A percentile compares a stretch with the other conserved stretches of the same genome.
Conservation (phyloP, 2,888 invertebrate species). For the Sphaerophoria rueppellii region DNA sequence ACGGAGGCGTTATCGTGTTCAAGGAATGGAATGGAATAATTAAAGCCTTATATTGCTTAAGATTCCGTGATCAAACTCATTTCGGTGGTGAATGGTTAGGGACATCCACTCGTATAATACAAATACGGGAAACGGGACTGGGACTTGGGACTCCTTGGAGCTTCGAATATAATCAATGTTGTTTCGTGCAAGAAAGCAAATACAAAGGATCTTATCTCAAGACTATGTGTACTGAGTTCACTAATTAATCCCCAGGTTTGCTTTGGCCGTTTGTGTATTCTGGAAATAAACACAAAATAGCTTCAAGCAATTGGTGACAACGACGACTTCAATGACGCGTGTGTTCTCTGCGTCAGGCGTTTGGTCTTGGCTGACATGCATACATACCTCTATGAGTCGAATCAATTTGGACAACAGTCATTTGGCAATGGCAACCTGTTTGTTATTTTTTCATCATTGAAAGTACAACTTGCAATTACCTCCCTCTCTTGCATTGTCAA, state of each 20-base stretch:
- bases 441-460: conserved; percentile 61
- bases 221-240: conserved; percentile 33
- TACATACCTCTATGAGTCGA: conserved; percentile 34
- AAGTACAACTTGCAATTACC: conserved; percentile 43
- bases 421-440: conserved; percentile 47
- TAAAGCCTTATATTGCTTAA: conserved; percentile 44
- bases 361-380: conserved; percentile 5
- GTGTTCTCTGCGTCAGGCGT: neutral
- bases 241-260: conserved; percentile 52
- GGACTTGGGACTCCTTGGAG: neutral
- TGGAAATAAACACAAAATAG: neutral
- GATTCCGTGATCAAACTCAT: conserved; percentile 69
- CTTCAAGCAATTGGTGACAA: conserved; percentile 8
- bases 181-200: conserved; percentile 41
- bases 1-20: too few relatives aligned
- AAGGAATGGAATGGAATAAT: conserved; percentile 43
- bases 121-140: neutral
- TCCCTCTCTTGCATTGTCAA: neutral
- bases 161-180: conserved; percentile 29
- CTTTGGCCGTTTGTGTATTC: neutral
- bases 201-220: conserved; percentile 34
- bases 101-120: neutral
- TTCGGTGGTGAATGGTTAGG: conserved; percentile 2
- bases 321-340: too few relatives aligned
- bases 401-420: conserved; percentile 41